These are phyloP conservation scores for Heliothis subflexa DNA, from an alignment of 1,140 invertebrate genomes.

Conservation along the genomic window DNA sequence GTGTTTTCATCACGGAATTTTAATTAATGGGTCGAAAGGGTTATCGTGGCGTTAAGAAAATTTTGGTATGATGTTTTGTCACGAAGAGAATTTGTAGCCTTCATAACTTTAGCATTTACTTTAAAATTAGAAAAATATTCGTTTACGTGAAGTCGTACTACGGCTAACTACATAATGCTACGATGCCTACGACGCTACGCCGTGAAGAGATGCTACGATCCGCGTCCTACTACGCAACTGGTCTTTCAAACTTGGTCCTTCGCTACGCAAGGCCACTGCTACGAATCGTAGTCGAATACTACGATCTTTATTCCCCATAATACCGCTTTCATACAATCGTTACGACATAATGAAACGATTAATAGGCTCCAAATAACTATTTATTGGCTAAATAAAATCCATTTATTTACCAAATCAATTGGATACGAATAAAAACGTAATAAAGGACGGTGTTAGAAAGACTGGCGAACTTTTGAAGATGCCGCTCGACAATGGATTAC, in stretches of 20 bases:
- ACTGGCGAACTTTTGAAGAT: conserved; percentile 37
- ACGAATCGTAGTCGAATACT: background rate
- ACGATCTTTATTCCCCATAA: background rate
- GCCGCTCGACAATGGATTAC: conserved; percentile 54
- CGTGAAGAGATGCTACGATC: background rate
- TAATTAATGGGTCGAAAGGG: conserved; percentile 4
- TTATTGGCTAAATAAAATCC: conserved; percentile 56
- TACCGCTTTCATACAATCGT: background rate
- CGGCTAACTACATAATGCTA: background rate
- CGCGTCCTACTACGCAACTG: background rate
- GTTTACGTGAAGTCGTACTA: background rate
- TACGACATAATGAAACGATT: conserved; percentile 61
- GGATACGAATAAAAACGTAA: conserved; percentile 52
- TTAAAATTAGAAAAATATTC: too few species aligned
- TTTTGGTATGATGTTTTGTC: too few species aligned
- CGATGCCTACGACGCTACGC: conserved; percentile 8
- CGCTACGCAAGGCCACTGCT: background rate
- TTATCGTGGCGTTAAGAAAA: background rate
- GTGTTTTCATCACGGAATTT: conserved; percentile 35
- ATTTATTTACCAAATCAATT: conserved; percentile 68
- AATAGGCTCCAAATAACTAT: conserved; percentile 62
- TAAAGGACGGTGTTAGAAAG: conserved; percentile 44
- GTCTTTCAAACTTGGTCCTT: background rate
- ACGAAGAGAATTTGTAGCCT: too few species aligned
- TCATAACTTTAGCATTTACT: too few species aligned